Evolutionary conservation across 2,888 invertebrate species (phyloP), one percentile per base, ranked within the genome.

Genomic region (Caenorhabditis sinica): DNA sequence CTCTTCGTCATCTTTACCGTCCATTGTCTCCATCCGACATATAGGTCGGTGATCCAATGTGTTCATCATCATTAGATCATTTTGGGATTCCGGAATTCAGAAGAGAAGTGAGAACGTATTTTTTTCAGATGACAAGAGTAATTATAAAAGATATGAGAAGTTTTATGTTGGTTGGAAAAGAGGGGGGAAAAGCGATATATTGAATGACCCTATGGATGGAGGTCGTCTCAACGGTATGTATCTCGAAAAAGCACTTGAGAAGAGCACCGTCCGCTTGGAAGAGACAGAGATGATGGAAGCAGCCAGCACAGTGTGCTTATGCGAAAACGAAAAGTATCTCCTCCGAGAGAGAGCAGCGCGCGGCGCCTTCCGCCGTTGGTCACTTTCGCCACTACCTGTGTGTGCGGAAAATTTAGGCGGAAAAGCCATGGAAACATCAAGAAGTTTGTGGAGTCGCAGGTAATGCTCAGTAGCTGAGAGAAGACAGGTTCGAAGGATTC

Each of bases 21-120:
- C 87, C 53, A 87, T 33, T 15, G 87, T 87, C 36, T 82, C 80
- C 84, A 86, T 84, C 51, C 83, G 68, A 53, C 74, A 56, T 30
- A 84, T 53, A 17, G 83, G 83, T n/a, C 83, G 83, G 40, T 81
- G 82, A 73, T 86, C 86, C 72, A 86, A 61, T 49, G 86, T 86
- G 82, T 86, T 79, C 86, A 86, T 84, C 72, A 77, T 65, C 45
- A 23, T 72, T 23, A 71, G 23, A 71, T 65, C 65, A 65, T 65
- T 25, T 23, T 36, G n/a, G 58, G 58, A 15, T 11, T 28, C 43
- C 11, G n/a, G 43, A 36, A 25, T 61, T 15, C n/a, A n/a, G n/a
- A n/a, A 2, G 40, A 40, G 33, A 36, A 6, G 40, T 40, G 40
- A 6, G 13, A 11, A 40, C 40, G 40, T 11, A 43, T 36, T 30